Conservation (phyloP, 1,140 invertebrate species). For the Metopolophium dirhodum region DNA sequence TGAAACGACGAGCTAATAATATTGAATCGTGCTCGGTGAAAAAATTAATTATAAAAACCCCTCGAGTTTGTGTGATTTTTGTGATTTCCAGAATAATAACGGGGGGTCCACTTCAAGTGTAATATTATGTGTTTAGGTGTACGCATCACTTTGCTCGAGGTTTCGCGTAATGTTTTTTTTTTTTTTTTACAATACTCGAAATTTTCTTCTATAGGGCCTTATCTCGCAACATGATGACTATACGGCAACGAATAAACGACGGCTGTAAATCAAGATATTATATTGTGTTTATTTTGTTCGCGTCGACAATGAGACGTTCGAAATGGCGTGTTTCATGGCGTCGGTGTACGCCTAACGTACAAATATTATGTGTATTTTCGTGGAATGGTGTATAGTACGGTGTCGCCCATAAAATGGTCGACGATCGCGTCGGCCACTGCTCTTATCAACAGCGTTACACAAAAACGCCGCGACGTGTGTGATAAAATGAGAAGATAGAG, state of each 20-base stretch:
- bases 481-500: background rate
- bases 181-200: background rate
- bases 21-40: background rate
- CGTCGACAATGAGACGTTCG: background rate
- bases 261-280: slow-evolving; percentile 2
- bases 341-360: background rate
- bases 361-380: background rate
- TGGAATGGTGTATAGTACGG: background rate
- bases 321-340: slow-evolving; percentile 18
- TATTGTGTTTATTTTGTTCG: background rate
- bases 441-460: background rate
- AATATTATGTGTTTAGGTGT: too few species aligned
- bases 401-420: background rate
- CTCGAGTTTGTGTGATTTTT: background rate
- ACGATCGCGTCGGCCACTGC: background rate
- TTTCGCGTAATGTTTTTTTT: background rate
- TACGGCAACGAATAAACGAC: background rate
- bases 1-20: background rate
- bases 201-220: background rate
- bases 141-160: background rate
- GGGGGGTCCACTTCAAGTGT: background rate
- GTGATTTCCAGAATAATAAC: background rate
- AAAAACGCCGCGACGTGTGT: background rate
- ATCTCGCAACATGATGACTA: background rate
- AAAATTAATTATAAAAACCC: background rate